Percentiles rank a stretch among this genome's conserved stretches.
These are phyloP conservation scores for Pammene aurita DNA, from an alignment of 2,888 invertebrate species.

Conservation along the genomic window DNA sequence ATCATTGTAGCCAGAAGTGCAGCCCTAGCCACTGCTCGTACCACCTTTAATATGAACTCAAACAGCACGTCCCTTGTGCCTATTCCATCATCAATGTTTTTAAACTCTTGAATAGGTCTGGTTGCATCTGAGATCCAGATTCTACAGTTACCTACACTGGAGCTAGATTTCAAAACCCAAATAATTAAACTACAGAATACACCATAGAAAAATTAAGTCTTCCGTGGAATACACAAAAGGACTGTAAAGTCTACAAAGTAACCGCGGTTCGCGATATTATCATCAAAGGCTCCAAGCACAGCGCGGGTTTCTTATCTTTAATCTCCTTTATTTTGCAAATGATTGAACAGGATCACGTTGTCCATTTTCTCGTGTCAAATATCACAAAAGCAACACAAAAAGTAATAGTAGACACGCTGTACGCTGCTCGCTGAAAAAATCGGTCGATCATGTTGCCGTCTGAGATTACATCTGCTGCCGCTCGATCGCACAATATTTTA, in stretches of 20 bases:
- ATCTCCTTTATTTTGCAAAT: constrained; percentile 12
- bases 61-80: too few relatives aligned
- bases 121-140: too few relatives aligned
- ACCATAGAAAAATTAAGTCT: too few relatives aligned
- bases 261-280: neutral
- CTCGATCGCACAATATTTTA: constrained; percentile 7
- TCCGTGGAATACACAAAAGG: neutral
- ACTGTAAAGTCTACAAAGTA: neutral
- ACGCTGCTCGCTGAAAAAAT: neutral
- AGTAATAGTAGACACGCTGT: neutral
- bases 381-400: constrained; percentile 8
- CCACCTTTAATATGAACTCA: too few relatives aligned
- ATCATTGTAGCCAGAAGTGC: too few relatives aligned
- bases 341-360: constrained; percentile 5
- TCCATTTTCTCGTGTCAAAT: constrained; percentile 10
- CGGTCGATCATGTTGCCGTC: constrained; percentile 16
- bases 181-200: too few relatives aligned
- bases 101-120: too few relatives aligned
- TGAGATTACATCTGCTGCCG: constrained; percentile 7
- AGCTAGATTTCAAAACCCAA: too few relatives aligned
- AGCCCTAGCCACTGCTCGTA: too few relatives aligned
- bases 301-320: neutral
- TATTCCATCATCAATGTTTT: too few relatives aligned
- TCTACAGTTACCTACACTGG: too few relatives aligned
- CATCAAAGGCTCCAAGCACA: neutral